Evolutionary conservation across 2,113 vertebrate species (phyloP).

Genomic region (Cavia aperea): DNA sequence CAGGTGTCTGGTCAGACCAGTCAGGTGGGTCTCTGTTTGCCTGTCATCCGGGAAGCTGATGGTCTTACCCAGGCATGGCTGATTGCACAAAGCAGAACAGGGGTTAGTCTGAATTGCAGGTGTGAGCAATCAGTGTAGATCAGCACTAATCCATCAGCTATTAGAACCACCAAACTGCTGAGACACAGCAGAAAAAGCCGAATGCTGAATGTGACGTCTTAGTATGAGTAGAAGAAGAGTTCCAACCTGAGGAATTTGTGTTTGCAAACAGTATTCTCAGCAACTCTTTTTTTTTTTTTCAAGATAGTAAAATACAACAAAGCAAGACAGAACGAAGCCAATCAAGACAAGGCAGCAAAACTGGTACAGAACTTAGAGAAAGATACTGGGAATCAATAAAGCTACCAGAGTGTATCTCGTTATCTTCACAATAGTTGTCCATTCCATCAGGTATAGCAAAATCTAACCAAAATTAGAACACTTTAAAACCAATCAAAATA

Average conservation of each 20-base stretch:
- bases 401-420: too few relatives aligned
- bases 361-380: too few relatives aligned
- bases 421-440: too few relatives aligned
- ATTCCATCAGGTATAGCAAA: too few relatives aligned
- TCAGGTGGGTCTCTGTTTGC: slow-evolving; percentile 89
- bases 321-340: too few relatives aligned
- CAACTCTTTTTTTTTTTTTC: background rate
- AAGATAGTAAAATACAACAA: too few relatives aligned
- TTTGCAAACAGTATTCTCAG: slow-evolving; percentile 13
- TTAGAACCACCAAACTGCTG: slow-evolving; percentile 72
- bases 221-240: slow-evolving; percentile 40
- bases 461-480: too few relatives aligned
- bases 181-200: slow-evolving; percentile 65
- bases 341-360: too few relatives aligned
- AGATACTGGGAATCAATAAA: too few relatives aligned
- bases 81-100: slow-evolving; percentile 84
- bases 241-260: background rate
- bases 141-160: slow-evolving; percentile 85
- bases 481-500: too few relatives aligned
- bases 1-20: slow-evolving; percentile 79
- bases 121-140: slow-evolving; percentile 88
- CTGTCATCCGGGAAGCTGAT: slow-evolving; percentile 85
- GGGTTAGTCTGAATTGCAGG: slow-evolving; percentile 82
- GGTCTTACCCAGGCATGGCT: slow-evolving; percentile 86
- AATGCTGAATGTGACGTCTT: slow-evolving; percentile 29